phyloP scores from a whole-genome alignment of 2,888 invertebrate species.

The Nemurella pictetii region DNA sequence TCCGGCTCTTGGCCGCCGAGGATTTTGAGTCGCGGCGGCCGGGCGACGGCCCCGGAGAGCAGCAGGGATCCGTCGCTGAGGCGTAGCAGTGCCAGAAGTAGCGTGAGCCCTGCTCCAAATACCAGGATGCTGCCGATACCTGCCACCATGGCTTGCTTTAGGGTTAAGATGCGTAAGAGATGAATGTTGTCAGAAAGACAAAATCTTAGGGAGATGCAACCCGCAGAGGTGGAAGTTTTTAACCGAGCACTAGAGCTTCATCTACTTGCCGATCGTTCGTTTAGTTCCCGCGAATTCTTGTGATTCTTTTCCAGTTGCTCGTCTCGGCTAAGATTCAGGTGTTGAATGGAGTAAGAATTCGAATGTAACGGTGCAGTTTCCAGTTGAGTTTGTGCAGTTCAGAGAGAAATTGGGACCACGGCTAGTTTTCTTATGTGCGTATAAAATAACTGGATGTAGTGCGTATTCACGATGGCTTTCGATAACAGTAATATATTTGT shows the following conservation, averaged over 20 bases:
- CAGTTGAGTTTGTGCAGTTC: background rate
- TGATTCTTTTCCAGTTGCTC: background rate
- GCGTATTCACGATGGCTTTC: slow-evolving; percentile 1
- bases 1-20: slow-evolving; percentile 40
- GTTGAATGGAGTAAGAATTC: background rate
- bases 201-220: background rate
- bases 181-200: slow-evolving; percentile 19
- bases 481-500: background rate
- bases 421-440: background rate
- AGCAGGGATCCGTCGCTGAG: slow-evolving; percentile 47
- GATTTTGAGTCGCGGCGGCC: slow-evolving; percentile 49
- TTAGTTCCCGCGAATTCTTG: background rate
- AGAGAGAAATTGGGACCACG: background rate
- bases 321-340: background rate
- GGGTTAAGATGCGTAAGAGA: background rate
- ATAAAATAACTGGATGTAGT: slow-evolving; percentile 3
- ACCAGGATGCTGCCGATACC: slow-evolving; percentile 39
- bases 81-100: slow-evolving; percentile 49
- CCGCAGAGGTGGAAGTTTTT: background rate
- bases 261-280: background rate
- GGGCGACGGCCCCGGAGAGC: slow-evolving; percentile 47
- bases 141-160: slow-evolving; percentile 38
- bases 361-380: background rate
- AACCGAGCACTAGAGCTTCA: background rate
- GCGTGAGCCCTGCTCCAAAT: slow-evolving; percentile 37